Evolutionary conservation across 2,797 vertebrate species (phyloP).

Genomic region (Rhinoraja longicauda): DNA sequence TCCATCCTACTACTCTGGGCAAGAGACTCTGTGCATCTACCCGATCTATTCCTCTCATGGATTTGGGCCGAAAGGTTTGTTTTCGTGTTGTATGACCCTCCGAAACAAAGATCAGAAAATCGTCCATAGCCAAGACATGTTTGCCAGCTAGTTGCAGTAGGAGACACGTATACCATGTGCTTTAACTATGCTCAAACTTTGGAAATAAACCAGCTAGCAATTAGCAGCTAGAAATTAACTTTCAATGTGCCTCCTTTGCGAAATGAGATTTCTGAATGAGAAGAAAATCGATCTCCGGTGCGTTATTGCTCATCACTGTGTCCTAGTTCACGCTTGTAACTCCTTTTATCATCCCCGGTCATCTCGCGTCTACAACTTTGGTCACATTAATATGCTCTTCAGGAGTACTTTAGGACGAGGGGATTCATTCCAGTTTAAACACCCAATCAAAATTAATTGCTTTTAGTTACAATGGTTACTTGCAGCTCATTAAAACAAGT

Average conservation of each 20-base stretch:
- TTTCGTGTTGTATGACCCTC: too few species aligned
- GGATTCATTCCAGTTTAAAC: not conserved
- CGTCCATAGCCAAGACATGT: not conserved
- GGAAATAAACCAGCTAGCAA: not conserved
- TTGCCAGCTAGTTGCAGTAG: not conserved
- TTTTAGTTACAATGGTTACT: not conserved
- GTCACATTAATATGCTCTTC: not conserved
- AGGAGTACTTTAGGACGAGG: not conserved
- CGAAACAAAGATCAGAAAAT: not conserved
- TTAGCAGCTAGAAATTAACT: too few species aligned
- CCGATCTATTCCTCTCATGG: too few species aligned
- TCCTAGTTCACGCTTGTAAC: not conserved
- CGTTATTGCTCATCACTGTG: not conserved
- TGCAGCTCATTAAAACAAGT: not conserved
- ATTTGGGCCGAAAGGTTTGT: too few species aligned
- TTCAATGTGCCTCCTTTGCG: too few species aligned
- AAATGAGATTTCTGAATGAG: too few species aligned
- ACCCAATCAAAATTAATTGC: not conserved
- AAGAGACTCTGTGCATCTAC: too few species aligned
- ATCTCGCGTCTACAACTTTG: not conserved
- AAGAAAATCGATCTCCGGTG: too few species aligned
- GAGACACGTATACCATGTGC: not conserved
- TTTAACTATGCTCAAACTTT: not conserved
- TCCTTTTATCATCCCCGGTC: not conserved
- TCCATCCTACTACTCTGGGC: too few species aligned